phyloP scores from a whole-genome alignment of 2,797 vertebrate genomes.

The Artibeus lituratus region DNA sequence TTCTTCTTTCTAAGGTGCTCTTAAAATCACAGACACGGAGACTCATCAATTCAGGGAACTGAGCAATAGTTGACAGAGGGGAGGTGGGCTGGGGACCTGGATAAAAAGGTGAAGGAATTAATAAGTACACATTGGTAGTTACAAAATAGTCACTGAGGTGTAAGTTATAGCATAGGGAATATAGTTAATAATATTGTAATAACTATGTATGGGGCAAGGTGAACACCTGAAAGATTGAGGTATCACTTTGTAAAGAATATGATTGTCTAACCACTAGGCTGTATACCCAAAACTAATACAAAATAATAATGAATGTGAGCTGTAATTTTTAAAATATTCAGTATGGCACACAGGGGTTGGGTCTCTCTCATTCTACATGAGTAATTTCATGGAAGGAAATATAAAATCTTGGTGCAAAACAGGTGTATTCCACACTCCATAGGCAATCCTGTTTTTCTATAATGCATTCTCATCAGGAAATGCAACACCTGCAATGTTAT shows the following conservation, averaged over 20 bases:
- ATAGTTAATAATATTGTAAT: not conserved
- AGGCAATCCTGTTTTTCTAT: not conserved
- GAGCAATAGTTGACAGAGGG: not conserved
- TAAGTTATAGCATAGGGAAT: no score
- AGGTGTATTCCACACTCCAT: not conserved
- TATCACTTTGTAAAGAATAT: not conserved
- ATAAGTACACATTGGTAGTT: not conserved
- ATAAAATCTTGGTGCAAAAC: conserved; percentile 1
- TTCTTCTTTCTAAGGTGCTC: not conserved
- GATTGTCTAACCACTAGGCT: not conserved
- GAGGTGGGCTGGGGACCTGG: not conserved
- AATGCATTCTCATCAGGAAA: conserved; percentile 28
- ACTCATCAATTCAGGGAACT: not conserved
- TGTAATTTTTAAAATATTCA: not conserved
- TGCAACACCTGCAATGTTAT: conserved; percentile 15
- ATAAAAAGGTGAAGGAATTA: not conserved
- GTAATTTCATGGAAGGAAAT: not conserved
- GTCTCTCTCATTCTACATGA: not conserved
- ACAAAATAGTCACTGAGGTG: not conserved
- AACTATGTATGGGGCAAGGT: not conserved
- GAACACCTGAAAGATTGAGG: not conserved
- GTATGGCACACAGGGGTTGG: not conserved
- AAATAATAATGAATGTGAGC: not conserved
- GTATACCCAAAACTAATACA: not conserved
- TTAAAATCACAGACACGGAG: not conserved